These are phyloP conservation scores for Drosophila nr. perissopoda DNA, from an alignment of 2,888 invertebrate species.

Conservation along the genomic window DNA sequence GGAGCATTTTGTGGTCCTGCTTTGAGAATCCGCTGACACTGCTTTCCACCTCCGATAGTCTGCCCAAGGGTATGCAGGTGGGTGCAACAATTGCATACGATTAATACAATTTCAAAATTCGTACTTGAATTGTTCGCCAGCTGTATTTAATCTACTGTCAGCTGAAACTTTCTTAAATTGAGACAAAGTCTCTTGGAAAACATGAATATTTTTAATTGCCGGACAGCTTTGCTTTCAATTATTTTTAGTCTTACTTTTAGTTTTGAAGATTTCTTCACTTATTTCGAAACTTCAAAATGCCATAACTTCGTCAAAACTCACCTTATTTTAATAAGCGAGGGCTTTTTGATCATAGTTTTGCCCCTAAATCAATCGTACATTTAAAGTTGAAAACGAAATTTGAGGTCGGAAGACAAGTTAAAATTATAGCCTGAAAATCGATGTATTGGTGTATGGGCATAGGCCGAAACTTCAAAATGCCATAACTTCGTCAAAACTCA, in stretches of 20 bases:
- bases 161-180: not conserved
- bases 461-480: too few relatives aligned
- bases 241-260: not conserved
- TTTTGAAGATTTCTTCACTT: not conserved
- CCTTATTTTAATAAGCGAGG: too few relatives aligned
- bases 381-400: too few relatives aligned
- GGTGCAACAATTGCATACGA: constrained; percentile 5
- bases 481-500: too few relatives aligned
- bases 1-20: constrained; percentile 93
- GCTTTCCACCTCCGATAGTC: constrained; percentile 88
- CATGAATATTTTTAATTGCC: not conserved
- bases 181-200: not conserved
- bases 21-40: constrained; percentile 93
- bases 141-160: too few relatives aligned
- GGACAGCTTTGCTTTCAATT: not conserved
- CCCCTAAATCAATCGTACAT: too few relatives aligned
- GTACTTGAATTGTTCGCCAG: not conserved
- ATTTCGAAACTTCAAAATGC: too few relatives aligned
- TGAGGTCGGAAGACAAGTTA: too few relatives aligned
- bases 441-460: too few relatives aligned
- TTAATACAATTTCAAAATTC: not conserved
- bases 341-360: too few relatives aligned
- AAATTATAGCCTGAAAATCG: too few relatives aligned
- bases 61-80: constrained; percentile 92
- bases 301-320: too few relatives aligned